Evolutionary conservation across 2,797 vertebrate genomes (phyloP).

Genomic region (Allobates femoralis): DNA sequence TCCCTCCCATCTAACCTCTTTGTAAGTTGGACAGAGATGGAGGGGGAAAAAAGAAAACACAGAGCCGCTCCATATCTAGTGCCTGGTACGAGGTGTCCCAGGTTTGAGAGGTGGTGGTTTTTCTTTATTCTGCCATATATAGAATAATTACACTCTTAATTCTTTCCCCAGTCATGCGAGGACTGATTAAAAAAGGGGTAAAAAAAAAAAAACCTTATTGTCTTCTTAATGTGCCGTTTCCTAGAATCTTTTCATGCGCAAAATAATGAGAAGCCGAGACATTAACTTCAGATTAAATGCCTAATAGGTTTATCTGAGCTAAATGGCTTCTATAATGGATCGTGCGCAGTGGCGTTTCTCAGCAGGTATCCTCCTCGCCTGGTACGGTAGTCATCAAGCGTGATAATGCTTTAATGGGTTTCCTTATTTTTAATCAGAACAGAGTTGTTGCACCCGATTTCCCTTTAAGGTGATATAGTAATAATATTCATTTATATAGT

Average conservation of each 20-base stretch:
- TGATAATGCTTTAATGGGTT: not conserved
- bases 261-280: not conserved
- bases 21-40: slow-evolving; percentile 33
- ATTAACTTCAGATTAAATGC: not conserved
- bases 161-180: not conserved
- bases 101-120: slow-evolving; percentile 51
- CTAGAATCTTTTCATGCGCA: not conserved
- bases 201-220: not conserved
- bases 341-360: not conserved
- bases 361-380: not conserved
- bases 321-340: not conserved
- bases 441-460: not conserved
- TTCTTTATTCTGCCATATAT: slow-evolving; percentile 31
- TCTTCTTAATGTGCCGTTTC: slow-evolving; percentile 19
- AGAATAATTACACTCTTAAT: slow-evolving; percentile 37
- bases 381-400: not conserved
- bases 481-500: too few species aligned
- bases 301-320: slow-evolving; percentile 8
- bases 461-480: slow-evolving; percentile 15
- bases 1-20: slow-evolving; percentile 55
- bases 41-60: too few species aligned
- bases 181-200: not conserved
- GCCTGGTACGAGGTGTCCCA: slow-evolving; percentile 56
- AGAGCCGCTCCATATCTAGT: slow-evolving; percentile 41
- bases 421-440: not conserved